Base-by-base conservation (phyloP, 30 jellyfish, hydroid and myxozoan species). In the Aurelia sp. region DNA sequence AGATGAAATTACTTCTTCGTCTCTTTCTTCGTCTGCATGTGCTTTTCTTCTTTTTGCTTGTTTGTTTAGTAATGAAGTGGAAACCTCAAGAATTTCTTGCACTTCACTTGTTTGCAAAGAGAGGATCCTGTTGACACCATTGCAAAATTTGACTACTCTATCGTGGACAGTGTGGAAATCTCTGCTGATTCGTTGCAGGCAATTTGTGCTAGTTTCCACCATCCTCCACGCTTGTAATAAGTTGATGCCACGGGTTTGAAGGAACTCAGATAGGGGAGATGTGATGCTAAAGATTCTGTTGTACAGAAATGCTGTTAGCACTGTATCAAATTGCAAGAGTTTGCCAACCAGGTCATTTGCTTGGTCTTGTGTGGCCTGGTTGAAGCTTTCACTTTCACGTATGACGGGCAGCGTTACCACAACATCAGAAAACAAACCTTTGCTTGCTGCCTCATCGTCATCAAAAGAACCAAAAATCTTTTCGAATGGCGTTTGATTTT, bases 401-500 rank as follows among this genome's bases (percentile, higher is more conserved):
- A 65, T 65, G 15, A 65, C 50, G 21, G 76, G 21, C 2, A 71
- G 65, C 38, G 64, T 33, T 27, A 71, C 82, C 82, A 31, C 67
- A 35, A 71, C 65, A 71, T 71, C 82, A 71, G 82, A 6, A 47
- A 71, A 71, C 82, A 71, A 71, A 71, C 82, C 82, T 27, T 71
- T 65, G 76, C 76, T 65, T 31, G 76, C 76, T 65, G 76, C 76
- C 21, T 65, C 76, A 65, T 65, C 50, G 19, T 65, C 52, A 20
- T 65, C 76, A 27, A 65, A 44, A 12, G 30, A 59, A 18, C 81
- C 63, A 70, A 74, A 53, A 31, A 74, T 74, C 55, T 52, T 74
- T 31, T n/a, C 85, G 48, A 74, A 50, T 74, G 85, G 85, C 72
- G 85, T 52, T 74, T 74, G 85, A 50, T 58, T 74, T 74, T 74